These are phyloP conservation scores for Champsocephalus esox DNA, from an alignment of 2,797 vertebrate genomes.

Conservation along the genomic window DNA sequence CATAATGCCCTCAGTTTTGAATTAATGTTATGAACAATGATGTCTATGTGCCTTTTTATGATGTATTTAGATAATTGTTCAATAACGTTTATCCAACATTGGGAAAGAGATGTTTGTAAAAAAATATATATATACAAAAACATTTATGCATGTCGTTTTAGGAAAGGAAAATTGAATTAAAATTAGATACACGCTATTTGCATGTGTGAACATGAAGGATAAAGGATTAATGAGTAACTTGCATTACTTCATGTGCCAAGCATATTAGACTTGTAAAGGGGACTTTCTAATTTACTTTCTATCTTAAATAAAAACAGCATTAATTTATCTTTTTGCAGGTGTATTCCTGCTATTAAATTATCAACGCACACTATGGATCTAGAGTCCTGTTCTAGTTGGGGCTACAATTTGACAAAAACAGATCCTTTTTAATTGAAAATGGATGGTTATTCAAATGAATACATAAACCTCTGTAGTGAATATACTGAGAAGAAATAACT, in stretches of 20 bases:
- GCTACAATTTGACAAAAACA: not conserved
- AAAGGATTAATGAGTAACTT: not conserved
- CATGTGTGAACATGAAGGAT: not conserved
- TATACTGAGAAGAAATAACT: not conserved
- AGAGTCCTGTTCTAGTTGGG: not conserved
- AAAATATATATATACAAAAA: no score
- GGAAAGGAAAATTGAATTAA: no score
- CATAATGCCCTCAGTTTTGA: no score
- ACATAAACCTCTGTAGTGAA: not conserved
- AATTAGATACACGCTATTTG: not conserved
- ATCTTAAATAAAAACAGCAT: not conserved
- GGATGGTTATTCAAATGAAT: no score
- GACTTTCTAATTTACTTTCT: no score
- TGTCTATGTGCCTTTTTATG: no score
- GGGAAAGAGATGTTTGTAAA: no score
- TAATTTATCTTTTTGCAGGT: not conserved
- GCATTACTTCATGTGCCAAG: not conserved
- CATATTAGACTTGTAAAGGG: not conserved
- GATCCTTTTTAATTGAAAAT: no score
- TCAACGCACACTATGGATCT: not conserved
- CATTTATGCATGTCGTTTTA: no score
- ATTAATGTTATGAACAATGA: no score
- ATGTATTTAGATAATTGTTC: no score
- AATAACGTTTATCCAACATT: no score
- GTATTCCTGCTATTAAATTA: not conserved